Conservation (phyloP, 2,113 vertebrate species). For the Amblyopsis rosae region DNA sequence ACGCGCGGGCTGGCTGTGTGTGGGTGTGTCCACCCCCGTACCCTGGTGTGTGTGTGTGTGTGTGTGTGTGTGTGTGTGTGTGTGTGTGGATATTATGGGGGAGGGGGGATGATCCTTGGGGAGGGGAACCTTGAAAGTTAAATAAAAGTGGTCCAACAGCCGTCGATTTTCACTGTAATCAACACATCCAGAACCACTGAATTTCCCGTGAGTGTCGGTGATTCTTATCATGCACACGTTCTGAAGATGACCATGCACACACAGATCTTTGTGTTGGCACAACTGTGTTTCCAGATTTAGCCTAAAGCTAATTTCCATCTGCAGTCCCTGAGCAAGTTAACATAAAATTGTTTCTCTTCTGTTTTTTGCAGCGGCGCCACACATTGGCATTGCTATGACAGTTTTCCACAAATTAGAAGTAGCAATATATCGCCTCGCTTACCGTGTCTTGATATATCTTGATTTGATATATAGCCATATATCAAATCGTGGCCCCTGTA, state of each 20-base stretch:
- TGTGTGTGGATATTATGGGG: background rate
- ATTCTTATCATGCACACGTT: constrained; percentile 4
- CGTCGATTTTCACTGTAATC: background rate
- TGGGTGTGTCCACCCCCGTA: background rate
- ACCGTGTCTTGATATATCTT: too few relatives aligned
- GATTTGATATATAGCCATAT: too few relatives aligned
- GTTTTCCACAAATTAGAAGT: too few relatives aligned
- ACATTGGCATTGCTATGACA: too few relatives aligned
- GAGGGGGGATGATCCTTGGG: constrained; percentile 9
- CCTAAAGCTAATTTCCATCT: too few relatives aligned
- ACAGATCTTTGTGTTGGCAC: too few relatives aligned
- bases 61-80: constrained; percentile 4
- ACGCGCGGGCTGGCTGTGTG: constrained; percentile 36
- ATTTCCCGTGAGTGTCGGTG: background rate
- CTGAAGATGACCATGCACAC: background rate
- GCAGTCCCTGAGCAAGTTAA: too few relatives aligned
- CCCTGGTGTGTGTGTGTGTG: constrained; percentile 10
- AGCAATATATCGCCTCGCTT: too few relatives aligned
- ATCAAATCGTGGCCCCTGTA: too few relatives aligned
- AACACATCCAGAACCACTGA: too few relatives aligned
- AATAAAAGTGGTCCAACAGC: constrained; percentile 14
- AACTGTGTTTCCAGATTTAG: too few relatives aligned
- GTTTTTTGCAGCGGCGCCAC: too few relatives aligned
- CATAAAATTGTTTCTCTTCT: background rate
- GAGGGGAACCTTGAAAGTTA: constrained; percentile 8